Evolutionary conservation across 1,140 invertebrate species (phyloP).

Genomic region (Glomeris maerens): DNA sequence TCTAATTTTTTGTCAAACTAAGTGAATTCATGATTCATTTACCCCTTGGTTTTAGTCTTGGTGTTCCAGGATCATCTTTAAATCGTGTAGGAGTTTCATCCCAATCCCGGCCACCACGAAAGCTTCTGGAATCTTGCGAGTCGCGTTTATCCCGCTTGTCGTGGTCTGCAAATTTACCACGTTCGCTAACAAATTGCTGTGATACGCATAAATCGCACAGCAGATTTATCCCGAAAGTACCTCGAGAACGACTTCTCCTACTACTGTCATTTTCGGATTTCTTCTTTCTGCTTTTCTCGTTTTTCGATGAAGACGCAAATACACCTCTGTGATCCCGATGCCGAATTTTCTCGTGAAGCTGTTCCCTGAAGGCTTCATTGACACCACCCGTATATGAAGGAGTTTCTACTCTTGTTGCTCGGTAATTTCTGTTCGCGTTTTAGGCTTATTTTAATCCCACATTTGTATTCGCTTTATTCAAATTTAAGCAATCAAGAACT

Average conservation of each 20-base stretch:
- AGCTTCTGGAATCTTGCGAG: slow-evolving; percentile 2
- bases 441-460: slow-evolving; percentile 17
- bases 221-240: too few relatives aligned
- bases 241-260: too few relatives aligned
- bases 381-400: slow-evolving; percentile 86
- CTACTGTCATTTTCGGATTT: background rate
- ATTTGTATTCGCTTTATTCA: slow-evolving; percentile 19
- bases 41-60: slow-evolving; percentile 50
- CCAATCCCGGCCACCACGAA: slow-evolving; percentile 34
- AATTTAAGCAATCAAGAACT: slow-evolving; percentile 17
- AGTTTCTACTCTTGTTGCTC: slow-evolving; percentile 65
- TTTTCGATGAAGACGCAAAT: slow-evolving; percentile 39
- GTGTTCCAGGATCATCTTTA: slow-evolving; percentile 67
- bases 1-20: background rate
- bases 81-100: slow-evolving; percentile 50
- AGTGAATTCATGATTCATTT: slow-evolving; percentile 30
- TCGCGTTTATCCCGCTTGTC: background rate
- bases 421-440: slow-evolving; percentile 47
- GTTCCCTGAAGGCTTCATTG: slow-evolving; percentile 55
- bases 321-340: slow-evolving; percentile 40
- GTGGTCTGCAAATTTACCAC: background rate
- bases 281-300: slow-evolving; percentile 18
- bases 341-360: slow-evolving; percentile 49
- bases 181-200: too few relatives aligned
- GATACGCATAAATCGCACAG: too few relatives aligned